A percentile compares a stretch with the other conserved stretches of the same genome.
Evolutionary conservation across 2,113 vertebrate species (phyloP).

Genomic region (Campylomormyrus tamandua): DNA sequence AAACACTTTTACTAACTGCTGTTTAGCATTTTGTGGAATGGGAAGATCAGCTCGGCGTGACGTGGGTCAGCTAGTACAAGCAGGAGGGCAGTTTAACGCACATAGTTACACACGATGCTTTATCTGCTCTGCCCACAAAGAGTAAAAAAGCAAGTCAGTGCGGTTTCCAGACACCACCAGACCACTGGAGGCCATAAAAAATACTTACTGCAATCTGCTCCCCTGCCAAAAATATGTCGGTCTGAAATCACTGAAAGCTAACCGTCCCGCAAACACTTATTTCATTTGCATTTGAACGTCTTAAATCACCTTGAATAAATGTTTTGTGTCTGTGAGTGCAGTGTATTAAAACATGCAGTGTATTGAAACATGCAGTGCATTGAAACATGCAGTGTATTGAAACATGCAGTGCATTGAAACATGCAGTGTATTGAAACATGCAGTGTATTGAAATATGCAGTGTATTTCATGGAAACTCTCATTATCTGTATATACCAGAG

Average conservation of each 20-base stretch:
- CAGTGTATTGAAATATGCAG: not conserved
- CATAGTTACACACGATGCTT: constrained; percentile 13
- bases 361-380: not conserved
- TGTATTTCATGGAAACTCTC: not conserved
- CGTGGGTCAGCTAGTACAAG: not conserved
- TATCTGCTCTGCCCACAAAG: not conserved
- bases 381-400: not conserved
- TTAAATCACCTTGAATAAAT: not conserved
- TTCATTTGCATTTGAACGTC: not conserved
- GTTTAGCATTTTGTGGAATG: not conserved
- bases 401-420: not conserved
- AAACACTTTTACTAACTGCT: not conserved
- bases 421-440: not conserved
- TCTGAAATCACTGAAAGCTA: not conserved
- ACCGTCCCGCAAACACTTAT: not conserved
- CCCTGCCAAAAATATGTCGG: not conserved
- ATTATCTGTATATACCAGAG: not conserved
- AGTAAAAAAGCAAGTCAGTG: not conserved
- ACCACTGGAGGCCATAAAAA: not conserved
- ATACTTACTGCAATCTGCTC: not conserved
- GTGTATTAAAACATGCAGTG: not conserved
- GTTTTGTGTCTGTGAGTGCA: not conserved
- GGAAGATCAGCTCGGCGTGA: constrained; percentile 7
- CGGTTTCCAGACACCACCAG: not conserved
- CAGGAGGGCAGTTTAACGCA: constrained; percentile 18